Percentiles rank a stretch among this genome's conserved stretches.
These are phyloP conservation scores for Cataglyphis altisquamis DNA, from an alignment of 2,888 invertebrate genomes.

Conservation along the genomic window DNA sequence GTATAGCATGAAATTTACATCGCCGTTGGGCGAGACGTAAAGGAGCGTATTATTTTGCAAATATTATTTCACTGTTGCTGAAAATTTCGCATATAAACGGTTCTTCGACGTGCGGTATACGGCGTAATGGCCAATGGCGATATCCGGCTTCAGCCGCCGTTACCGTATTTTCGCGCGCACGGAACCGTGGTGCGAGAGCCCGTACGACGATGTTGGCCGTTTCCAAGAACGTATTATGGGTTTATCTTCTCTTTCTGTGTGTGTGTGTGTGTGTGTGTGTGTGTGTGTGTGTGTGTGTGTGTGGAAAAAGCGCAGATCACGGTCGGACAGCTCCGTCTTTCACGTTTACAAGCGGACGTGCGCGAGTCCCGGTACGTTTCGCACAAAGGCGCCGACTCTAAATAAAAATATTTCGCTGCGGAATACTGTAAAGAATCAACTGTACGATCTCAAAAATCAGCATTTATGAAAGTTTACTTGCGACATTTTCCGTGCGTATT, in stretches of 20 bases:
- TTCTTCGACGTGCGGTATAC: constrained; percentile 23
- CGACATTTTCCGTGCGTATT: neutral
- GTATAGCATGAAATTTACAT: constrained; percentile 3
- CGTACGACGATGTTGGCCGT: constrained; percentile 69
- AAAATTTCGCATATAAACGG: constrained; percentile 42
- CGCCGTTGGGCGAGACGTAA: neutral
- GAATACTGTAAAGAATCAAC: neutral
- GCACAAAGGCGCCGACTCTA: constrained; percentile 46
- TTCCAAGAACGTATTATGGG: constrained; percentile 74
- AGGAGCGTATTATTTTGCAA: constrained; percentile 22
- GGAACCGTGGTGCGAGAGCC: constrained; percentile 61
- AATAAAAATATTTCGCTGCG: constrained; percentile 8
- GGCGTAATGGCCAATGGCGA: constrained; percentile 44
- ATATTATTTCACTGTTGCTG: constrained; percentile 39
- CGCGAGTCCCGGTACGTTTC: constrained; percentile 35
- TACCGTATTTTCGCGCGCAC: constrained; percentile 60
- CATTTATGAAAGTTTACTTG: neutral
- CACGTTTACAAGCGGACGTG: constrained; percentile 46
- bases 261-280: neutral
- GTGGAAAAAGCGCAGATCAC: constrained; percentile 65
- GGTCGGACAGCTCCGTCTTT: constrained; percentile 41
- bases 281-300: neutral
- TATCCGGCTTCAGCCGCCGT: constrained; percentile 47
- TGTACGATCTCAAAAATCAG: neutral
- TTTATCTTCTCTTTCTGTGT: constrained; percentile 69